Evolutionary conservation across 2,797 vertebrate genomes (phyloP).

Genomic region (Cryptoprocta ferox): DNA sequence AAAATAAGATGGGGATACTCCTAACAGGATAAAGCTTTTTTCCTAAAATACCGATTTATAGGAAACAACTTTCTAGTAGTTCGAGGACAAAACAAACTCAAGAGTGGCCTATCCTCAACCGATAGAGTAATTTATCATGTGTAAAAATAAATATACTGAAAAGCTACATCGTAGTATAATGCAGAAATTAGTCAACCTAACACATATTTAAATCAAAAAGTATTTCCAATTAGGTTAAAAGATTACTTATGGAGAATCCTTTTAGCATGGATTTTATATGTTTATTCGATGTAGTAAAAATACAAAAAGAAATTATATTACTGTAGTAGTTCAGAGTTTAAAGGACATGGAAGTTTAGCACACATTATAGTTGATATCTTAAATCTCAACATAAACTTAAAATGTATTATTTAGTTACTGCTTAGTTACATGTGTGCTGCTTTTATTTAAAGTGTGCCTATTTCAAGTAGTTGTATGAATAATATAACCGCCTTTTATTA

Average conservation of each 20-base stretch:
- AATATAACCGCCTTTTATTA: background rate
- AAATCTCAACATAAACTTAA: slow-evolving; percentile 52
- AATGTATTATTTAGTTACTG: background rate
- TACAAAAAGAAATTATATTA: slow-evolving; percentile 70
- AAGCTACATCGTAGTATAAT: slow-evolving; percentile 59
- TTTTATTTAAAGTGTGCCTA: background rate
- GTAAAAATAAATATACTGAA: slow-evolving; percentile 40
- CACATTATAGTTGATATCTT: background rate
- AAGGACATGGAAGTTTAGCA: background rate
- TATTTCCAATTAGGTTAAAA: slow-evolving; percentile 71
- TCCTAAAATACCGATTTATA: slow-evolving; percentile 46
- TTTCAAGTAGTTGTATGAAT: background rate
- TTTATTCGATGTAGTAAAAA: slow-evolving; percentile 82
- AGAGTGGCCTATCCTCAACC: background rate
- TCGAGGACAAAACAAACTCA: slow-evolving; percentile 60
- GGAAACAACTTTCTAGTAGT: background rate
- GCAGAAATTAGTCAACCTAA: background rate
- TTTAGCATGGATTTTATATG: slow-evolving; percentile 47
- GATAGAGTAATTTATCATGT: background rate
- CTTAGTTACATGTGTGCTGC: background rate
- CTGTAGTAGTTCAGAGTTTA: slow-evolving; percentile 25
- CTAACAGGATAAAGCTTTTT: slow-evolving; percentile 63
- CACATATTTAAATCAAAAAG: slow-evolving; percentile 26
- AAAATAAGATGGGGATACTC: slow-evolving; percentile 24
- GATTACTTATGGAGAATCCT: slow-evolving; percentile 58